These are phyloP conservation scores for Heliothis virescens DNA, from an alignment of 1,140 invertebrate genomes.

Conservation along the genomic window DNA sequence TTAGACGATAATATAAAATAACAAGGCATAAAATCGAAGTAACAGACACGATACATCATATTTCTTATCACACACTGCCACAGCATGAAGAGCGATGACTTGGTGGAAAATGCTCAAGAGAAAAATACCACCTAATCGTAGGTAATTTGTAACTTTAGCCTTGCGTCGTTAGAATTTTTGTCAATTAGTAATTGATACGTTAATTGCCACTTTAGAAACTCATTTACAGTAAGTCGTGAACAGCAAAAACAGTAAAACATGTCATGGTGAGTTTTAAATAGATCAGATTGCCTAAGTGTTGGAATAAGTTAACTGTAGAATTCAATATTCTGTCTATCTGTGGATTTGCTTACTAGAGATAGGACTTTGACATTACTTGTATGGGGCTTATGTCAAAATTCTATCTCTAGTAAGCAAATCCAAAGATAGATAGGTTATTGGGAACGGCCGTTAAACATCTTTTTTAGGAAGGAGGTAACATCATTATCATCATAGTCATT, in stretches of 20 bases:
- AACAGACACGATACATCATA: slow-evolving; percentile 18
- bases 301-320: background rate
- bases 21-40: slow-evolving; percentile 34
- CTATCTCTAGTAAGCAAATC: no score
- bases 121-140: slow-evolving; percentile 19
- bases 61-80: slow-evolving; percentile 35
- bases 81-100: slow-evolving; percentile 20
- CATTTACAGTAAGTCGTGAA: no score
- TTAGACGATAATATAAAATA: slow-evolving; percentile 19
- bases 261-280: background rate
- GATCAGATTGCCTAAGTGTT: background rate
- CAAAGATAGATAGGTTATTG: no score
- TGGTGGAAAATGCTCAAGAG: slow-evolving; percentile 9
- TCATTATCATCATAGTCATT: no score
- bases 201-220: slow-evolving; percentile 2
- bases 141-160: slow-evolving; percentile 21
- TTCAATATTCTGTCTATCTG: no score
- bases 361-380: no score
- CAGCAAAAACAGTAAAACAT: background rate
- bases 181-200: slow-evolving; percentile 2
- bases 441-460: no score
- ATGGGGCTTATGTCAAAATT: no score
- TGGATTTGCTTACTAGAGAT: no score
- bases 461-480: slow-evolving; percentile 9
- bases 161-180: background rate